phyloP scores from a whole-genome alignment of 2,113 vertebrate genomes.

The Lepus timidus region DNA sequence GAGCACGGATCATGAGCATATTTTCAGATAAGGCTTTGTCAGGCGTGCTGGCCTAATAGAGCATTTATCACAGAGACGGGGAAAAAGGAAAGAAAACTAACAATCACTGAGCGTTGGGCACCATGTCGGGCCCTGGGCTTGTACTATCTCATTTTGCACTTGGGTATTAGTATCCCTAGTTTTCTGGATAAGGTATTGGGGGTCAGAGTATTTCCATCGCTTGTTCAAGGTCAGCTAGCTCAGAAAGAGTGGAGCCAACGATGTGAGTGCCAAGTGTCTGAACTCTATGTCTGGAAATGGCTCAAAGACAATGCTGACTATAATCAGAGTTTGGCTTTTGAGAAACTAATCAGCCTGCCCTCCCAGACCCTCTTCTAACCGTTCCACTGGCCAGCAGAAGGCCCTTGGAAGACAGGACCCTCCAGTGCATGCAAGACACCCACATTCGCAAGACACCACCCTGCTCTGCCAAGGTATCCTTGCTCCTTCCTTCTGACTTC shows the following conservation, averaged over 20 bases:
- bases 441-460: neutral
- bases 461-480: neutral
- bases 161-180: neutral
- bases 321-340: neutral
- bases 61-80: conserved; percentile 78
- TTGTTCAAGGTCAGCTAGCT: neutral
- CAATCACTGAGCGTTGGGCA: conserved; percentile 25
- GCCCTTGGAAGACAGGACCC: neutral
- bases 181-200: neutral
- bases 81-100: conserved; percentile 62
- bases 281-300: neutral
- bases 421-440: rapidly evolving
- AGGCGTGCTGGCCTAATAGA: conserved; percentile 75
- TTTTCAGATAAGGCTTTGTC: conserved; percentile 83
- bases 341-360: neutral
- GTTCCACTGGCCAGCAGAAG: neutral
- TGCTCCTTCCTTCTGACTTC: neutral
- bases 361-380: neutral
- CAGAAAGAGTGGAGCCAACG: neutral
- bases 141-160: neutral
- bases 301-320: neutral
- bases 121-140: neutral
- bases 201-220: neutral
- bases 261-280: neutral
- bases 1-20: conserved; percentile 70